These are phyloP conservation scores for Heterochromis multidens DNA, from an alignment of 2,113 vertebrate genomes.

Conservation along the genomic window DNA sequence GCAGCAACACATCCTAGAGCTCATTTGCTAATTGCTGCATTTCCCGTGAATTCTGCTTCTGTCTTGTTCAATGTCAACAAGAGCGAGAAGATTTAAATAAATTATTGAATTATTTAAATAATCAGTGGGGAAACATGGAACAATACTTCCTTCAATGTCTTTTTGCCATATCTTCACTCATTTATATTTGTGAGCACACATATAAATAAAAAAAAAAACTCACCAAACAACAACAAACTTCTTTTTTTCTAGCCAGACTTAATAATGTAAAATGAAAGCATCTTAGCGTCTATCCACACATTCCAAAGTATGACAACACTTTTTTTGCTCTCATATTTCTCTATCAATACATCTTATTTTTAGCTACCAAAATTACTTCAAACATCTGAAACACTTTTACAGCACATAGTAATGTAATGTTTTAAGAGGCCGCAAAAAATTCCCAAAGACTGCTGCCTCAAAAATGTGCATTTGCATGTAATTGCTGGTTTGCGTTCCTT, in stretches of 20 bases:
- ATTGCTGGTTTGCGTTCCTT: conserved; percentile 46
- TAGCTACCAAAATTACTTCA: neutral
- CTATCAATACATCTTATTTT: neutral
- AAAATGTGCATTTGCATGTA: conserved; percentile 67
- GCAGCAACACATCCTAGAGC: conserved; percentile 88
- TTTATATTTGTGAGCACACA: neutral
- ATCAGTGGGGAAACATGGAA: conserved; percentile 31
- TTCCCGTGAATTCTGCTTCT: conserved; percentile 94
- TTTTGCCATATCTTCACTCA: conserved; percentile 6
- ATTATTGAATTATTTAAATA: conserved; percentile 62
- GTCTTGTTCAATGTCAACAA: conserved; percentile 90
- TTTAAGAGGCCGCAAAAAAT: conserved; percentile 28
- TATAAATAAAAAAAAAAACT: neutral
- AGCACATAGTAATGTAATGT: neutral
- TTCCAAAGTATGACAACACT: neutral
- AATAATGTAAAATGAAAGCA: neutral
- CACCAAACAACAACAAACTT: neutral
- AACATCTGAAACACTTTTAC: conserved; percentile 26
- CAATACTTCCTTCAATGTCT: conserved; percentile 1
- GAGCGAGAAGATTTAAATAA: conserved; percentile 57
- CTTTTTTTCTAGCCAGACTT: neutral
- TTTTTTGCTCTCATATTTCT: neutral
- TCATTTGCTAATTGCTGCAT: conserved; percentile 99
- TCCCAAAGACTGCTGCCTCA: conserved; percentile 26
- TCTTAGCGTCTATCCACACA: neutral